Percentiles rank a stretch among this genome's conserved stretches.
Conservation (phyloP, 2,113 vertebrate species). For the Muntiacus reevesi region DNA sequence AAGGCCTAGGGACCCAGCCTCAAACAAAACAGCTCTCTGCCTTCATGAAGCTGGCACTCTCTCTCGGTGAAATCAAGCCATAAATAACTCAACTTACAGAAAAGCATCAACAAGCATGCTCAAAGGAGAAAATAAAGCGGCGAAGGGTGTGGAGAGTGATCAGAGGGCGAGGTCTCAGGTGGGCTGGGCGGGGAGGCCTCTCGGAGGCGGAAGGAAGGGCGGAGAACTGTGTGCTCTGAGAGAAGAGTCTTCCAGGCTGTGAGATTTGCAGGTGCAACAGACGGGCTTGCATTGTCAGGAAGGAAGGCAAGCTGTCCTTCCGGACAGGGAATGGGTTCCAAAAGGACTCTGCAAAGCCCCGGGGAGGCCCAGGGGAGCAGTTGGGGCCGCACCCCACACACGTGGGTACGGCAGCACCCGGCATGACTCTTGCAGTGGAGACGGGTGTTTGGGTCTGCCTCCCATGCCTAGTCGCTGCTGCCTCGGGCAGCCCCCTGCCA, state of each 20-base stretch:
- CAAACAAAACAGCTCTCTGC: neutral
- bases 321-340: neutral
- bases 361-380: too few relatives aligned
- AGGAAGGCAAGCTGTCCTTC: neutral
- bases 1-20: neutral
- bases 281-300: neutral
- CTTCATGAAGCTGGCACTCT: neutral
- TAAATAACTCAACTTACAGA: neutral
- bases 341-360: neutral
- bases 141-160: neutral
- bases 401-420: fast-evolving
- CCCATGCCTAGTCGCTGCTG: neutral
- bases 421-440: fast-evolving
- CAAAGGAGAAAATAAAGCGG: neutral
- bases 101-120: neutral
- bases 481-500: neutral
- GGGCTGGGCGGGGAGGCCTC: neutral
- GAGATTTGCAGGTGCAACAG: neutral
- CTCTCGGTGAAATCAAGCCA: neutral
- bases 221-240: neutral
- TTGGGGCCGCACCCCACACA: neutral
- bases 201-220: neutral
- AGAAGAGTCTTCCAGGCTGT: neutral
- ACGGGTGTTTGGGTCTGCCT: neutral
- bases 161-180: too few relatives aligned